Evolutionary conservation across 2,797 vertebrate genomes (phyloP), one percentile per base, ranked within the genome.

Genomic region (Epinephelus awoara): DNA sequence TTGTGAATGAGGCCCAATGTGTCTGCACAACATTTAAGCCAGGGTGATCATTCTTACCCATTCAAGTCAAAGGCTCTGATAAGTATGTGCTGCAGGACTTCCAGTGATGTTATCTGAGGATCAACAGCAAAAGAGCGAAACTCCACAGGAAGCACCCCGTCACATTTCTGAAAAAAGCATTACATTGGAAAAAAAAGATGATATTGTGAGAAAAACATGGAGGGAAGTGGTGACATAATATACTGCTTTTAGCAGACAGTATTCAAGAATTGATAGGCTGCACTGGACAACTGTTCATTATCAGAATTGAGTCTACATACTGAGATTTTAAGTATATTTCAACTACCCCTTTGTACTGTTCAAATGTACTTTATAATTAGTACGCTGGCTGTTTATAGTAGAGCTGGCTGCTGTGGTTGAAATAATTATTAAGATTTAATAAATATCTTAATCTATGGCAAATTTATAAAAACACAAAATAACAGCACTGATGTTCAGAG

Each of bases 51-150:
- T 34, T 83, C 96, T 96, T 90, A 98, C 98, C 97, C 97, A 15
- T 95, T 98, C 46, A 98, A 90, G 69, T 99, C 97, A 72, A 98
- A 99, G 52, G 97, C 97, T 52, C 97, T 92, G 75, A 97, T 97
- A 4, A 99, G 96, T 62, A 99, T 99, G 85, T 98, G 97, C 85
- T 98, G 98, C 70, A 99, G 91, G 4, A 99, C 98, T 5, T 99
- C 98, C 80, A 98, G 90, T 0, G 98, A 98, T 0, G 97, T 98
- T 89, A 99, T 98, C 93, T 98, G 97, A 27, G 98, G 98, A 85
- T 98, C 97, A 3, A 98, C 97, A 0, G 98, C 97, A 27, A 99
- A 98, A 2, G 97, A 97, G 47, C 97, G 97, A 74, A 96, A 96
- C 85, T 98, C 97, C 40, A 95, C 95, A 1, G 96, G 96, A 85